Percentiles rank a stretch among this genome's conserved stretches.
These are phyloP conservation scores for Thymallus thymallus DNA, from an alignment of 2,113 vertebrate genomes.

Conservation along the genomic window DNA sequence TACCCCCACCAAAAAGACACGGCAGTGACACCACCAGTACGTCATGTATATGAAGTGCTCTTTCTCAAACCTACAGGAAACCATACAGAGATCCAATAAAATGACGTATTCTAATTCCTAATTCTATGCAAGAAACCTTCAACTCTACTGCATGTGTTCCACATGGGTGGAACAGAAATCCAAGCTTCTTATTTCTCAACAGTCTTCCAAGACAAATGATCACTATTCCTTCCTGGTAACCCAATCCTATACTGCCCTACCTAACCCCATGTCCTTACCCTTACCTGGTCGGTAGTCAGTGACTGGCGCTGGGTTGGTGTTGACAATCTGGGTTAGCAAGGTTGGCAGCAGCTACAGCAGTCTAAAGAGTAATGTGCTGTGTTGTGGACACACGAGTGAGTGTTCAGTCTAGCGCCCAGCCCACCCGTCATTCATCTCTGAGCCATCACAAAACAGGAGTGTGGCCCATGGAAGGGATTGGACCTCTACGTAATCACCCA, in stretches of 20 bases:
- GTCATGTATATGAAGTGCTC: too few relatives aligned
- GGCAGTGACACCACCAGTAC: too few relatives aligned
- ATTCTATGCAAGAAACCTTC: too few relatives aligned
- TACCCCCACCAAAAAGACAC: too few relatives aligned
- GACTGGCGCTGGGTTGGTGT: neutral
- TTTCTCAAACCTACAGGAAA: too few relatives aligned
- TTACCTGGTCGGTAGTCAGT: neutral
- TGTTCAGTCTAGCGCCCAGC: neutral
- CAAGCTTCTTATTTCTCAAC: too few relatives aligned
- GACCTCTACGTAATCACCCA: constrained; percentile 59
- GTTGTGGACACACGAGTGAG: neutral
- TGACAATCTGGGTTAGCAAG: neutral
- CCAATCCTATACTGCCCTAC: neutral
- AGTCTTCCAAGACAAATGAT: too few relatives aligned
- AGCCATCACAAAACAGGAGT: constrained; percentile 31
- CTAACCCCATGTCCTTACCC: neutral
- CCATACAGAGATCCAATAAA: too few relatives aligned
- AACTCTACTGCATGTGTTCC: too few relatives aligned
- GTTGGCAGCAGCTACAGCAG: too few relatives aligned
- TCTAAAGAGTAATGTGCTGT: neutral
- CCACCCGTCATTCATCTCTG: neutral
- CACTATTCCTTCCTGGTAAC: neutral
- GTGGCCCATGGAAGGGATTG: constrained; percentile 61
- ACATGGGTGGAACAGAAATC: too few relatives aligned
- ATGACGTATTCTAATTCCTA: too few relatives aligned